Percentiles rank a stretch among this genome's conserved stretches.
Conservation (phyloP, 1,140 invertebrate species). For the Archivesica marissinica region DNA sequence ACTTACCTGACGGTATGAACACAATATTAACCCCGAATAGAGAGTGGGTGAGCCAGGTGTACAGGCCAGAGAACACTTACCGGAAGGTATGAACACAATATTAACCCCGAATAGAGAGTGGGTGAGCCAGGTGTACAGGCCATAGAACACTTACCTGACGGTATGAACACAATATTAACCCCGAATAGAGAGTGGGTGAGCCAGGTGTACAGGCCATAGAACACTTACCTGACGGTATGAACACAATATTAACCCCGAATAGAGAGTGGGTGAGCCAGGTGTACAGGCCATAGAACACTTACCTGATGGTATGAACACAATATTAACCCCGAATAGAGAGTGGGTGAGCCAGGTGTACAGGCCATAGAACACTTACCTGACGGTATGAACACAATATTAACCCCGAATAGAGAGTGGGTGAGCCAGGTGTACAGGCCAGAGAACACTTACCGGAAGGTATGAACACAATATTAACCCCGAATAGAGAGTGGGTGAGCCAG, state of each 20-base stretch:
- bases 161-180: constrained; percentile 96
- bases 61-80: constrained; percentile 93
- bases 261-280: constrained; percentile 98
- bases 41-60: constrained; percentile 99
- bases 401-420: constrained; percentile 96
- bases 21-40: constrained; percentile 97
- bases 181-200: constrained; percentile 97
- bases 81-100: constrained; percentile 97
- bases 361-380: constrained; percentile 93
- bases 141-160: constrained; percentile 98
- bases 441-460: constrained; percentile 91
- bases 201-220: constrained; percentile 98
- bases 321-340: constrained; percentile 96
- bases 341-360: constrained; percentile 99
- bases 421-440: constrained; percentile 99
- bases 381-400: constrained; percentile 97
- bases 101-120: constrained; percentile 97
- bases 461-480: constrained; percentile 97
- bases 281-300: constrained; percentile 93
- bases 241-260: constrained; percentile 97
- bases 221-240: constrained; percentile 93
- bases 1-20: constrained; percentile 94
- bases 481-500: constrained; percentile 98
- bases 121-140: constrained; percentile 98
- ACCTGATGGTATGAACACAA: constrained; percentile 97